phyloP scores from a whole-genome alignment of 2,888 invertebrate species.

The Oegoconia quadripuncta region DNA sequence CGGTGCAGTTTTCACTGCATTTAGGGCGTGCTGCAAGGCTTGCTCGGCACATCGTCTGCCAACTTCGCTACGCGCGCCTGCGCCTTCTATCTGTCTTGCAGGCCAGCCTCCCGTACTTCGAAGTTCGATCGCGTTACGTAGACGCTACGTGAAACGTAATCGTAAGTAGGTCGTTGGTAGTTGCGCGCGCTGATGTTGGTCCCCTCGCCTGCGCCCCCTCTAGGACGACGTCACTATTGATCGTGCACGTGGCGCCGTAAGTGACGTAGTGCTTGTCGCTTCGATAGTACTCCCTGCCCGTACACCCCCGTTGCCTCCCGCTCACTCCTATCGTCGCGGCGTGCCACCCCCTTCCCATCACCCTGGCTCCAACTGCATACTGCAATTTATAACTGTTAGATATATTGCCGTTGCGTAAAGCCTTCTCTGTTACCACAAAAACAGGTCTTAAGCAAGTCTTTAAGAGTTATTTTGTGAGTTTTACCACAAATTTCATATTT shows the following conservation, averaged over 20 bases:
- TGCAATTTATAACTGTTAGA: constrained; percentile 36
- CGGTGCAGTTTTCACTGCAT: constrained; percentile 21
- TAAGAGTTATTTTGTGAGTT: no score
- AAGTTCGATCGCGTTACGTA: constrained; percentile 69
- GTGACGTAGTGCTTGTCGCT: constrained; percentile 67
- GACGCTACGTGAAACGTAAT: constrained; percentile 73
- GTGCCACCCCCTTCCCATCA: constrained; percentile 19
- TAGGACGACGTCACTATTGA: constrained; percentile 74
- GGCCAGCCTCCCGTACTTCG: constrained; percentile 34
- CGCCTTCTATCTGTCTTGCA: constrained; percentile 33
- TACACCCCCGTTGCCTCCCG: constrained; percentile 30
- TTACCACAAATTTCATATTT: no score
- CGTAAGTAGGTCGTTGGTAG: constrained; percentile 65
- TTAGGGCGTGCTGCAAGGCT: constrained; percentile 42
- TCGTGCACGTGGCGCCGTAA: constrained; percentile 75
- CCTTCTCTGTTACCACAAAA: no score
- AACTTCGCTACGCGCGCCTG: constrained; percentile 30
- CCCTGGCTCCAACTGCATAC: constrained; percentile 37
- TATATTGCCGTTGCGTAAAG: constrained; percentile 27
- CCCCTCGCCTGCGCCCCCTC: constrained; percentile 24
- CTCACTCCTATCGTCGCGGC: no score
- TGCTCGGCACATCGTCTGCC: constrained; percentile 26
- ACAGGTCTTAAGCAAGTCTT: no score
- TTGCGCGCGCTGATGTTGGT: constrained; percentile 58
- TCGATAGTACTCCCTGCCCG: constrained; percentile 51